phyloP scores from a whole-genome alignment of 2,113 vertebrate species.

The Amphilophus citrinellus region DNA sequence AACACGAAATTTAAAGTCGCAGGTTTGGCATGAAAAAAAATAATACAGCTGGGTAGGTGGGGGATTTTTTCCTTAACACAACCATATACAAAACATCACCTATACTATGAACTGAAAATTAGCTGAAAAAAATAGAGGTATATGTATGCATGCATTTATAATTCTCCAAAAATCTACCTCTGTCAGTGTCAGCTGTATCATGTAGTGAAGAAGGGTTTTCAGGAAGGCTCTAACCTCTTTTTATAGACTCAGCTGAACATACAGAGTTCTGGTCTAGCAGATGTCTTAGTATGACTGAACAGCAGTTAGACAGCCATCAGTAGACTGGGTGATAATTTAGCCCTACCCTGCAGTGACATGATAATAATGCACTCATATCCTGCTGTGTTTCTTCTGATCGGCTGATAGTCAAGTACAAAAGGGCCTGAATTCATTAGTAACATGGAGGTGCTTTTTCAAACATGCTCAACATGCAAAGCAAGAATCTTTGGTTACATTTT shows the following conservation, averaged over 20 bases:
- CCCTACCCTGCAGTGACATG: slow-evolving; percentile 71
- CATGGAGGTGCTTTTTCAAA: slow-evolving; percentile 37
- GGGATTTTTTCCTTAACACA: slow-evolving; percentile 26
- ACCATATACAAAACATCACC: slow-evolving; percentile 8
- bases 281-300: slow-evolving; percentile 70
- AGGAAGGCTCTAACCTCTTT: slow-evolving; percentile 26
- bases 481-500: slow-evolving; percentile 20
- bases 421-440: slow-evolving; percentile 73
- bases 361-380: slow-evolving; percentile 76
- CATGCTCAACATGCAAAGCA: slow-evolving; percentile 43
- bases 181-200: slow-evolving; percentile 10
- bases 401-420: slow-evolving; percentile 76
- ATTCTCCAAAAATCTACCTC: not conserved
- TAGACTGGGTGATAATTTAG: slow-evolving; percentile 69
- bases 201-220: not conserved
- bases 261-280: slow-evolving; percentile 46
- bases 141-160: not conserved
- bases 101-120: not conserved
- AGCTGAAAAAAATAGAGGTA: not conserved
- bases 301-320: slow-evolving; percentile 70
- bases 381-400: slow-evolving; percentile 78
- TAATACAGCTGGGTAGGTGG: slow-evolving; percentile 26
- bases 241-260: slow-evolving; percentile 45
- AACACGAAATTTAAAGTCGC: slow-evolving; percentile 57
- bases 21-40: slow-evolving; percentile 57